Base-by-base conservation (phyloP, 2,888 invertebrate genomes). In the Callimorpha dominula region DNA sequence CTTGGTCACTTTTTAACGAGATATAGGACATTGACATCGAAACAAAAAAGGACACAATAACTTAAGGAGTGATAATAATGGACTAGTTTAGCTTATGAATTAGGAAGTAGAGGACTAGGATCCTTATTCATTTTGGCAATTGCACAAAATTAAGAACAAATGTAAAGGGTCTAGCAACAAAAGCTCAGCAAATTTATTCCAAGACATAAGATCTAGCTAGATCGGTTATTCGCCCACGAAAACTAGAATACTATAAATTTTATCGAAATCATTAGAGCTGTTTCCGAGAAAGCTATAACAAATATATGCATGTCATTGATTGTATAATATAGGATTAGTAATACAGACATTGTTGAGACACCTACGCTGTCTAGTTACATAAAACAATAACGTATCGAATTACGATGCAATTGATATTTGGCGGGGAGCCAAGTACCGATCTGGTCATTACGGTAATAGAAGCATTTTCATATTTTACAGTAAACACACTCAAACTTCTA, bases 391-490 rank as follows among this genome's bases (percentile, higher is more conserved):
- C 49, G 68, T 71, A 73, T 70, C 65, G 50, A 15, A 68, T 81
- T 79, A 80, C 77, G 73, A 77, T 68, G 15, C 73, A 63, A 68
- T 77, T 82, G 82, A 75, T 80, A 82, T 81, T 82, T 77, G 66
- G 14, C 65, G 70, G 67, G 63, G 68, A 64, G 65, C 60, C 20
- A 68, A 71, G 67, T 68, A 40, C 2, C 57, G n/a, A 20, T 15
- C 43, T 20, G 67, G 60, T 76, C 31, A 31, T 31, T 31, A 64
- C 6, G 71, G 66, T 70, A 31, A 12, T 62, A 43, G 12, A 42
- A 15, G 31, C 17, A 49, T 17, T 46, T 31, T 52, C 17, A 54
- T 65, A 17, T 20, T 60, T 15, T 46, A 31, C 31, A 31, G 60
- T n/a, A n/a, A n/a, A n/a, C n/a, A n/a, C n/a, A 31, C 31, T 31